A percentile compares a stretch with the other conserved stretches of the same genome.
These are phyloP conservation scores for Tinamus major DNA, from an alignment of 2,797 vertebrate species.

Conservation along the genomic window DNA sequence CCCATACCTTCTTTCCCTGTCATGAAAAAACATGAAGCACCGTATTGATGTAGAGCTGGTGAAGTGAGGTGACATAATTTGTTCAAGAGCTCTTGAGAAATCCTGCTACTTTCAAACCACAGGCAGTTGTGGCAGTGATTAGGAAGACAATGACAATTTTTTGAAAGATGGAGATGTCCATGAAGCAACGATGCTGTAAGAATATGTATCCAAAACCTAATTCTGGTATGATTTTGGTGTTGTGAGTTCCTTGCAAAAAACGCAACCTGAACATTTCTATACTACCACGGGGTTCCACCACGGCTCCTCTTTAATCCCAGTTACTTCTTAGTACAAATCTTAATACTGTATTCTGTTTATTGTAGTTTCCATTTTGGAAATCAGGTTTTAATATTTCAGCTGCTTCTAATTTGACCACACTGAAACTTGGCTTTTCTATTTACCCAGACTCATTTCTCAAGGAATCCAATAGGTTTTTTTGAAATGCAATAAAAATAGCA, in stretches of 20 bases:
- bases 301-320: background rate
- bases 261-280: background rate
- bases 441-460: background rate
- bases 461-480: background rate
- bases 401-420: conserved; percentile 52
- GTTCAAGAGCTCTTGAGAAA: background rate
- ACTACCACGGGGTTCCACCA: background rate
- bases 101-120: background rate
- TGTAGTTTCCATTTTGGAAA: conserved; percentile 40
- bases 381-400: conserved; percentile 34
- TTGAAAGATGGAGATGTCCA: background rate
- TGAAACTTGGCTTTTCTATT: conserved; percentile 14
- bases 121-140: background rate
- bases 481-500: conserved; percentile 15
- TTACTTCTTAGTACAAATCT: background rate
- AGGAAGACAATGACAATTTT: background rate
- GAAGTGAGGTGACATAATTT: background rate
- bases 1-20: background rate
- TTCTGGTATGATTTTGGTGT: background rate
- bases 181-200: background rate
- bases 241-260: background rate
- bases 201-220: background rate
- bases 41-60: background rate
- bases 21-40: background rate
- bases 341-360: background rate